Evolutionary conservation across 2,888 invertebrate genomes (phyloP), one percentile per base, ranked within the genome.

Genomic region (Petrolisthes cinctipes): DNA sequence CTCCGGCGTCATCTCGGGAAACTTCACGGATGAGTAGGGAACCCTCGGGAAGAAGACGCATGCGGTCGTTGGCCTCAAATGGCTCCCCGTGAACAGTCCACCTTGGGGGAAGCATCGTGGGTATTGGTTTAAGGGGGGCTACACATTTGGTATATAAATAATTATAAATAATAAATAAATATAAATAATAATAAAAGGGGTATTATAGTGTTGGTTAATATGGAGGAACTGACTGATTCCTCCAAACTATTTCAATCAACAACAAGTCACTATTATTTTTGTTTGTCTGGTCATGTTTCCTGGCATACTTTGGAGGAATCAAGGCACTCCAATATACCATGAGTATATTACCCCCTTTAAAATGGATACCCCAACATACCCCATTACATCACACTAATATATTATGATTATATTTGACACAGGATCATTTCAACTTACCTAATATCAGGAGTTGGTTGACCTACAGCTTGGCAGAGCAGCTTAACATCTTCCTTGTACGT

Each of bases 401-500:
- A 20, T 17, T 17, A 78, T 37, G 2, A 37, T 37, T 37, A 37
- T 37, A 37, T 37, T 37, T 37, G 37, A 37, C 37, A 37, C 37
- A 37, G 37, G 37, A 37, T 37, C 0, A 2, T 37, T 37, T 37
- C 98, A 98, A 98, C 75, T 82, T 82, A 89, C 90, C 89, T 96
- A 95, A 98, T 96, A 91, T 96, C 96, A 0, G 98, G 98, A 81
- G 96, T 95, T 20, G 98, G 98, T 57, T 97, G 95, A 20, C 98
- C 98, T 75, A 98, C 98, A 84, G 97, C 97, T 53, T 97, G 94
- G 92, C 98, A 98, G 0, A 97, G 97, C 92, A 98, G 94, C 92
- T 96, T 97, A 0, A 98, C 96, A 92, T 97, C 97, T 94, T 97
- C 97, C 93, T 97, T 97, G 93, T 97, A 97, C 0, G 97, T 97